phyloP scores from a whole-genome alignment of 1,140 invertebrate genomes.

The Brachystomella parvula region DNA sequence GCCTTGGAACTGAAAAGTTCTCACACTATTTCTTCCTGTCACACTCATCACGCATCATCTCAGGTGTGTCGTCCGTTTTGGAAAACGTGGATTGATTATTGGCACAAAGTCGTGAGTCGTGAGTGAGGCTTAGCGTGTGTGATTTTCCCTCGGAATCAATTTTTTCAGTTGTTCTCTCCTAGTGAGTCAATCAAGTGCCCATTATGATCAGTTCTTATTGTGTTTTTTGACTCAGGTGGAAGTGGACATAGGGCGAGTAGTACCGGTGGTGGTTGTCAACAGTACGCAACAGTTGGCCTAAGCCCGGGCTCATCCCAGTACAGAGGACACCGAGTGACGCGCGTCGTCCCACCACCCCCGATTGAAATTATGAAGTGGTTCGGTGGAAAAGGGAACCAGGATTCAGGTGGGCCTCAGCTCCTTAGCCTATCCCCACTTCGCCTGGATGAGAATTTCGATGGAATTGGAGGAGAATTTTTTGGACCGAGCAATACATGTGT shows the following conservation, averaged over 20 bases:
- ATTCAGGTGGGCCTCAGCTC: slow-evolving; percentile 56
- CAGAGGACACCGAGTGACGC: slow-evolving; percentile 1
- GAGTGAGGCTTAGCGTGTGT: neutral
- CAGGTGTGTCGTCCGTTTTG: neutral
- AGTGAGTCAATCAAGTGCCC: no score
- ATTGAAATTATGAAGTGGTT: slow-evolving; percentile 39
- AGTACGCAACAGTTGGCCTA: neutral
- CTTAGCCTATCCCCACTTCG: slow-evolving; percentile 58
- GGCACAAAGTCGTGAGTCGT: no score
- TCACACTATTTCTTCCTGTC: no score
- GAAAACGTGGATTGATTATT: neutral
- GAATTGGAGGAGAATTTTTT: slow-evolving; percentile 27
- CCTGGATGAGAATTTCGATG: slow-evolving; percentile 32
- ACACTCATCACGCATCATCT: neutral
- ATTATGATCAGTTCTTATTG: neutral
- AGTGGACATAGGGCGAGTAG: neutral
- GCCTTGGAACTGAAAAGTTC: neutral
- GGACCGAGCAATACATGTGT: slow-evolving; percentile 11
- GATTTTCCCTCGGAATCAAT: neutral
- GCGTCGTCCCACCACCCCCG: slow-evolving; percentile 25
- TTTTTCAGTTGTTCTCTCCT: no score
- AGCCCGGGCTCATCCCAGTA: neutral
- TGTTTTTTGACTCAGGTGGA: neutral
- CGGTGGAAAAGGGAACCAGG: slow-evolving; percentile 23
- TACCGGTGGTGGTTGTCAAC: neutral